phyloP scores from a whole-genome alignment of 2,113 vertebrate species.

The Anseranas semipalmata region DNA sequence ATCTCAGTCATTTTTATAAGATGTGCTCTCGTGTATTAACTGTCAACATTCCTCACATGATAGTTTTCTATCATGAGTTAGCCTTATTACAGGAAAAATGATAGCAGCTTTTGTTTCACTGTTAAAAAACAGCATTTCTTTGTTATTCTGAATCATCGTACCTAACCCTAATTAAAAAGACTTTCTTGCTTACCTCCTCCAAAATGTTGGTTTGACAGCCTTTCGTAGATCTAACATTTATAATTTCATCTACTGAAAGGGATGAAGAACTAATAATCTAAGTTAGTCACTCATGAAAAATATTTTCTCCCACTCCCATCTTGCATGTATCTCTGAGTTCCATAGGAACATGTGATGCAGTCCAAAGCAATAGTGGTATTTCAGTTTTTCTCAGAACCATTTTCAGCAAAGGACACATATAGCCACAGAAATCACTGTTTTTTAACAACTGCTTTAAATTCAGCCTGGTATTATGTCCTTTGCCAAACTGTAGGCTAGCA shows the following conservation, averaged over 20 bases:
- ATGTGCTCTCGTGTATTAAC: background rate
- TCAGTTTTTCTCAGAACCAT: background rate
- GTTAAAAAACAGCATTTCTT: background rate
- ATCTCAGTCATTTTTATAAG: background rate
- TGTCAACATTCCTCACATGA: background rate
- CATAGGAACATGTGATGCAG: rapidly evolving
- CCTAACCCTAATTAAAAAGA: background rate
- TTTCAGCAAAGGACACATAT: background rate
- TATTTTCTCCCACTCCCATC: background rate
- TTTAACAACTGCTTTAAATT: background rate
- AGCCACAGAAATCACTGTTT: background rate
- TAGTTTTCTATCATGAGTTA: background rate
- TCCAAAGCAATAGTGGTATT: background rate
- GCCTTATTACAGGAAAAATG: background rate
- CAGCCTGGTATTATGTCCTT: background rate
- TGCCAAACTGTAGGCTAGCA: background rate
- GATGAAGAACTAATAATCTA: background rate
- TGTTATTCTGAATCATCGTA: background rate
- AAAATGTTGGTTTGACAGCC: background rate
- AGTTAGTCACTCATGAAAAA: background rate
- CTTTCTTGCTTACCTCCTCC: background rate
- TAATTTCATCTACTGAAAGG: background rate
- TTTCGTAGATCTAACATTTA: background rate
- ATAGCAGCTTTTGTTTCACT: background rate
- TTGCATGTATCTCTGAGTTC: background rate